phyloP scores from a whole-genome alignment of 2,797 vertebrate genomes.

The Peromyscus attwateri region DNA sequence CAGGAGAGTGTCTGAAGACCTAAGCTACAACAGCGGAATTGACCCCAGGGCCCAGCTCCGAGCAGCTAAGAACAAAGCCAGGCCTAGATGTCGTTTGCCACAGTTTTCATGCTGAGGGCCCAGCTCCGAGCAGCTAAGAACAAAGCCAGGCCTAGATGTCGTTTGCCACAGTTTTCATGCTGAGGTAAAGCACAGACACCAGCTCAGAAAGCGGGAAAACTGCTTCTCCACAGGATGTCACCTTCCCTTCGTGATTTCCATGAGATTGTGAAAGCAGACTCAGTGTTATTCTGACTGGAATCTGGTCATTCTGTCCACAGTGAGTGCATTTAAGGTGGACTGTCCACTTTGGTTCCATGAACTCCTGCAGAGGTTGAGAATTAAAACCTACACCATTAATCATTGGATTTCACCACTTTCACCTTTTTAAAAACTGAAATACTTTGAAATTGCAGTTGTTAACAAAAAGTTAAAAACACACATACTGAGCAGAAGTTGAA shows the following conservation, averaged over 20 bases:
- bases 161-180: accelerated
- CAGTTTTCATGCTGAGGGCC: accelerated
- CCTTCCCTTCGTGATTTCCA: too few species aligned
- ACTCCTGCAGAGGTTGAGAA: not conserved
- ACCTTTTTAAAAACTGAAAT: not conserved
- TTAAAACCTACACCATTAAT: not conserved
- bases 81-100: accelerated
- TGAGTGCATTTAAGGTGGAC: not conserved
- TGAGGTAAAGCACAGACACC: accelerated
- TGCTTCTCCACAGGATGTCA: not conserved
- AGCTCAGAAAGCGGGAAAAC: not conserved
- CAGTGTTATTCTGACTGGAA: not conserved
- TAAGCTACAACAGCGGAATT: accelerated
- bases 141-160: accelerated
- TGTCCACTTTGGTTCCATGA: accelerated
- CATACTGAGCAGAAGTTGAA: not conserved
- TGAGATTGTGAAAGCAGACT: too few species aligned
- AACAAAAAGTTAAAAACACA: not conserved
- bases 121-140: not conserved
- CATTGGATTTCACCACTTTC: not conserved
- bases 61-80: not conserved
- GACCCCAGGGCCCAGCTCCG: not conserved
- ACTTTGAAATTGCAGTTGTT: not conserved
- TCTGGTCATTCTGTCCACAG: accelerated
- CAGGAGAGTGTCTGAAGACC: not conserved